A percentile compares a stretch with the other conserved stretches of the same genome.
These are phyloP conservation scores for Drosophila fulvimacula DNA, from an alignment of 2,888 invertebrate species.

Conservation along the genomic window DNA sequence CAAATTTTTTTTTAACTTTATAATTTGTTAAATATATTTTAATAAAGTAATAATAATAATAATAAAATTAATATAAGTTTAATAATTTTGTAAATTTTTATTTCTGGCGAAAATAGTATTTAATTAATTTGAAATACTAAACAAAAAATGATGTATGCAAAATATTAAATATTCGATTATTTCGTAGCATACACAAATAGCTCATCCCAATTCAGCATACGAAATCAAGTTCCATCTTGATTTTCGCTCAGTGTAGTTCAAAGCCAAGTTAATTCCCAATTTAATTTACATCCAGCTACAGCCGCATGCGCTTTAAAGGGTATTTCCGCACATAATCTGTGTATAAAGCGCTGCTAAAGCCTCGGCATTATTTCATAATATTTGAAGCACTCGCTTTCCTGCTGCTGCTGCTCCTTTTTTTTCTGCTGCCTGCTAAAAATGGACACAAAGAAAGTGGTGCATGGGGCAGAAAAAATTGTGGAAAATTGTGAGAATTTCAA, in stretches of 20 bases:
- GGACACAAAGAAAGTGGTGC: constrained; percentile 29
- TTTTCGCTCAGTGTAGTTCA: neutral
- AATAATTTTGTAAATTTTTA: too few species aligned
- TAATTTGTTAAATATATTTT: too few species aligned
- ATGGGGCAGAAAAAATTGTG: constrained; percentile 15
- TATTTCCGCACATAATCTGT: constrained; percentile 32
- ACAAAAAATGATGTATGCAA: too few species aligned
- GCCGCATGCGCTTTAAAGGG: constrained; percentile 16
- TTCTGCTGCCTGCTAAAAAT: constrained; percentile 16
- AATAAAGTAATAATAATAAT: too few species aligned
- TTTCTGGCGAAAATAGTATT: too few species aligned
- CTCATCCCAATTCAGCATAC: too few species aligned
- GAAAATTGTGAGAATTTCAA: constrained; percentile 52
- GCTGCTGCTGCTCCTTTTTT: neutral
- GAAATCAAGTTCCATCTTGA: accelerated
- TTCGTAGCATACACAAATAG: too few species aligned
- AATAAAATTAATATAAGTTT: too few species aligned
- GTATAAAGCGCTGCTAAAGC: constrained; percentile 22
- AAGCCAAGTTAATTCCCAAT: constrained; percentile 11
- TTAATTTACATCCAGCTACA: constrained; percentile 13
- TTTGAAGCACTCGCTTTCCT: constrained; percentile 13
- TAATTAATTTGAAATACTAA: too few species aligned
- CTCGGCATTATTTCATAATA: constrained; percentile 18
- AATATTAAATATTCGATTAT: too few species aligned
- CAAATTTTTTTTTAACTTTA: too few species aligned